A percentile compares a stretch with the other conserved stretches of the same genome.
Conservation (phyloP, 2,113 vertebrate species). For the Protobothrops mucrosquamatus region DNA sequence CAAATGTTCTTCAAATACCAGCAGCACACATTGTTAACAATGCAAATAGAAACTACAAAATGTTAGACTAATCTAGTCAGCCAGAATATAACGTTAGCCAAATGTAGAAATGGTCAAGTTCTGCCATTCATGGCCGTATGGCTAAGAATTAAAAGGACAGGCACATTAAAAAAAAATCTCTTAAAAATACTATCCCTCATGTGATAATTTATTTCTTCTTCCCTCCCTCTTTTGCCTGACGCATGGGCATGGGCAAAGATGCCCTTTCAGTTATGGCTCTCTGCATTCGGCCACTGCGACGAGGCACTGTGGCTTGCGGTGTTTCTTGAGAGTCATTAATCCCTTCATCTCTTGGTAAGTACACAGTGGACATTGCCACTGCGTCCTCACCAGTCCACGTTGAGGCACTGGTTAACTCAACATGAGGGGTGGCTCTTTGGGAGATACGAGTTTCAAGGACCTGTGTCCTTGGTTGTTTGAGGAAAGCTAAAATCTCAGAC, state of each 20-base stretch:
- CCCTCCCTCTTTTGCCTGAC: constrained; percentile 71
- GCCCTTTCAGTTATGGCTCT: constrained; percentile 72
- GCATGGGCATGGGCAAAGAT: constrained; percentile 69
- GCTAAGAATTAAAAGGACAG: constrained; percentile 73
- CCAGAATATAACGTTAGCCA: constrained; percentile 70
- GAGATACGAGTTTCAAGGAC: constrained; percentile 71
- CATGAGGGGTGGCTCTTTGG: constrained; percentile 72
- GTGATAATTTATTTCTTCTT: constrained; percentile 66
- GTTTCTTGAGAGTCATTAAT: constrained; percentile 62
- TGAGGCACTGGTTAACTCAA: constrained; percentile 69
- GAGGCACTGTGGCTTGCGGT: constrained; percentile 68
- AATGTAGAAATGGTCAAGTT: constrained; percentile 70
- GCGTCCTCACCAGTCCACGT: constrained; percentile 71
- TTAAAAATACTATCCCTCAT: constrained; percentile 61
- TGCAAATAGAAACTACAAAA: constrained; percentile 72
- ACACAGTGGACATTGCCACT: constrained; percentile 70
- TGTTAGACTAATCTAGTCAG: constrained; percentile 73
- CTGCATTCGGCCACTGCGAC: constrained; percentile 71
- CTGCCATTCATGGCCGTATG: constrained; percentile 69
- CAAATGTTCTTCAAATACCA: constrained; percentile 72
- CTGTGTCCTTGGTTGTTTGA: constrained; percentile 69
- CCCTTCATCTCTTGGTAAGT: constrained; percentile 65
- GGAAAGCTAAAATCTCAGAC: constrained; percentile 72
- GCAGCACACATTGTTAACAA: constrained; percentile 72
- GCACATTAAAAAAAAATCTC: constrained; percentile 63